Percentiles rank a stretch among this genome's conserved stretches.
Evolutionary conservation across 1,140 invertebrate genomes (phyloP).

Genomic region (Macrocentrus cingulum): DNA sequence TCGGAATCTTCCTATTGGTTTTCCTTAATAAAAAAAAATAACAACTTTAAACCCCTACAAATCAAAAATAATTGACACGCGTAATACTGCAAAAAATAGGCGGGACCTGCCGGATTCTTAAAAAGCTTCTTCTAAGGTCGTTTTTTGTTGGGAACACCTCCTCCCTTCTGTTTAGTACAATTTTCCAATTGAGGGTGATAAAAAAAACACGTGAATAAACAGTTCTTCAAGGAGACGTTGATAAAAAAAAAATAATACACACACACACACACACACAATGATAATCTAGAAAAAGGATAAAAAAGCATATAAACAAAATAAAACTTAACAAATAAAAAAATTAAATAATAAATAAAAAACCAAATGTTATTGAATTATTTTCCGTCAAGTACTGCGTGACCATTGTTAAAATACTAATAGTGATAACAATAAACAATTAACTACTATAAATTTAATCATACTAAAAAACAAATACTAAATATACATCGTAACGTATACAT

Average conservation of each 20-base stretch:
- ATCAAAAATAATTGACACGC: too few species aligned
- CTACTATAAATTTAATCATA: conserved; percentile 34
- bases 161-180: conserved; percentile 57
- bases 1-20: conserved; percentile 11
- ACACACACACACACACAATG: too few species aligned
- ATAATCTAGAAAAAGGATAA: conserved; percentile 20
- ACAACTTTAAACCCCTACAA: too few species aligned
- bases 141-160: conserved; percentile 49
- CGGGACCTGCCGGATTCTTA: conserved; percentile 80
- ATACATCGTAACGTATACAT: too few species aligned
- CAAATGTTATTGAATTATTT: conserved; percentile 38
- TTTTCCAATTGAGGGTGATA: conserved; percentile 48
- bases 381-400: conserved; percentile 46
- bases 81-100: conserved; percentile 21
- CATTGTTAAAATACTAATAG: conserved; percentile 49
- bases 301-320: conserved; percentile 24
- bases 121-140: conserved; percentile 84
- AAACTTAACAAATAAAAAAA: conserved; percentile 37
- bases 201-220: conserved; percentile 8
- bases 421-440: conserved; percentile 39
- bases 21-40: too few species aligned
- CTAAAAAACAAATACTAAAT: conserved; percentile 29
- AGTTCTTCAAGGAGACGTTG: conserved; percentile 4
- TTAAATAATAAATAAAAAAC: conserved; percentile 24
- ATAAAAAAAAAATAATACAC: too few species aligned